These are phyloP conservation scores for Periophthalmodon schlosseri DNA, from an alignment of 2,113 vertebrate species.

Conservation along the genomic window DNA sequence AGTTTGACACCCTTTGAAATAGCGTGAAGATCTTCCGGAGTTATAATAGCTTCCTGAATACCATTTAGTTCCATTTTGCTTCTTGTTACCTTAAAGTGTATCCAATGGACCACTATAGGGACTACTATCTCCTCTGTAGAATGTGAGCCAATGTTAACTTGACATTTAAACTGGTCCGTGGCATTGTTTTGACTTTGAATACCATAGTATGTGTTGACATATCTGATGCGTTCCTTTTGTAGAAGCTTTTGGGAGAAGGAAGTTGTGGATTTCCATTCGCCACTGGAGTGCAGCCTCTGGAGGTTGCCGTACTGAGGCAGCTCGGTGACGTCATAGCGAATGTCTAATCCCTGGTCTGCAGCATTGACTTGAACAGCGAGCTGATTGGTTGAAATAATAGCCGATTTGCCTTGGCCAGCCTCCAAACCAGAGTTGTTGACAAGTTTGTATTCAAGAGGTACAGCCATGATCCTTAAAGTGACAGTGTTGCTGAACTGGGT, in stretches of 20 bases:
- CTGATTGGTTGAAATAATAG: slow-evolving; percentile 75
- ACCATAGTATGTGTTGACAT: slow-evolving; percentile 78
- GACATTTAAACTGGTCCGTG: slow-evolving; percentile 82
- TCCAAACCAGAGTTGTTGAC: slow-evolving; percentile 78
- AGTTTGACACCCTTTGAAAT: slow-evolving; percentile 72
- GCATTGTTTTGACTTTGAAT: slow-evolving; percentile 74
- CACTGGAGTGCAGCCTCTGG: slow-evolving; percentile 73
- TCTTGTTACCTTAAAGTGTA: slow-evolving; percentile 80
- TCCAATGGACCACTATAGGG: slow-evolving; percentile 77
- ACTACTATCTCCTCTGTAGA: slow-evolving; percentile 74
- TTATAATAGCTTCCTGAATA: slow-evolving; percentile 68
- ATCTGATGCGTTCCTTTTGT: slow-evolving; percentile 75
- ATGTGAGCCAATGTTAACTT: slow-evolving; percentile 72
- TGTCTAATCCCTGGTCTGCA: slow-evolving; percentile 69
- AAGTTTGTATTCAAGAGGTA: slow-evolving; percentile 80
- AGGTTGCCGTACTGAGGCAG: slow-evolving; percentile 81
- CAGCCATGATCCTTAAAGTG: slow-evolving; percentile 80
- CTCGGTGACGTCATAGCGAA: slow-evolving; percentile 76
- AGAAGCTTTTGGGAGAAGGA: slow-evolving; percentile 82
- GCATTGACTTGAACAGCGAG: slow-evolving; percentile 81
- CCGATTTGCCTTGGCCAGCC: slow-evolving; percentile 75
- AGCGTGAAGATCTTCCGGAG: slow-evolving; percentile 77
- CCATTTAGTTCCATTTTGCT: slow-evolving; percentile 77
- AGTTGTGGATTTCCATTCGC: slow-evolving; percentile 77
- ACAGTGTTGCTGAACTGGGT: slow-evolving; percentile 82